A percentile compares a stretch with the other conserved stretches of the same genome.
phyloP scores from a whole-genome alignment of 1,140 invertebrate genomes.

The Panagrolaimus sp. region DNA sequence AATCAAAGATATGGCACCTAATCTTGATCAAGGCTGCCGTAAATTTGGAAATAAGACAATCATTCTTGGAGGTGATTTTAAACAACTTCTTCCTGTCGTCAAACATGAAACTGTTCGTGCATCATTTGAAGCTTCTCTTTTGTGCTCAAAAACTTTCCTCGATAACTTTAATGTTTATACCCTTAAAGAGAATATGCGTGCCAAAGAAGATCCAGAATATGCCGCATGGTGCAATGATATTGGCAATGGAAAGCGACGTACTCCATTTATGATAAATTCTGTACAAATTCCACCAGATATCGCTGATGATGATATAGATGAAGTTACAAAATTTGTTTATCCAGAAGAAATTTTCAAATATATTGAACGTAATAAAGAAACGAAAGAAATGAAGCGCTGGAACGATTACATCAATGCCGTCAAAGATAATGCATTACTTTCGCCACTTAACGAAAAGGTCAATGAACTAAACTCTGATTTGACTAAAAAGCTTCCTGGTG shows the following conservation, averaged over 20 bases:
- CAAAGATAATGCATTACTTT: not conserved
- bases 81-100: slow-evolving; percentile 1
- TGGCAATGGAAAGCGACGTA: not conserved
- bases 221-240: not conserved
- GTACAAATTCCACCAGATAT: not conserved
- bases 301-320: not conserved
- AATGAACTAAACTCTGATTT: not conserved
- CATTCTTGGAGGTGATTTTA: not conserved
- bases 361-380: too few species aligned
- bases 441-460: not conserved
- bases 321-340: not conserved
- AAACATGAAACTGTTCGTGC: not conserved
- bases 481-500: not conserved
- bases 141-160: not conserved
- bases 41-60: not conserved
- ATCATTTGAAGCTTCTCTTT: not conserved
- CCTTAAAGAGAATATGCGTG: not conserved
- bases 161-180: not conserved
- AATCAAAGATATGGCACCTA: not conserved
- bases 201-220: not conserved
- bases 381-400: too few species aligned
- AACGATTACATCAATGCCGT: not conserved
- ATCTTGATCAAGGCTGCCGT: not conserved
- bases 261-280: not conserved
- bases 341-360: not conserved